Base-by-base conservation (phyloP, 1,140 invertebrate species). In the Camponotus pennsylvanicus region DNA sequence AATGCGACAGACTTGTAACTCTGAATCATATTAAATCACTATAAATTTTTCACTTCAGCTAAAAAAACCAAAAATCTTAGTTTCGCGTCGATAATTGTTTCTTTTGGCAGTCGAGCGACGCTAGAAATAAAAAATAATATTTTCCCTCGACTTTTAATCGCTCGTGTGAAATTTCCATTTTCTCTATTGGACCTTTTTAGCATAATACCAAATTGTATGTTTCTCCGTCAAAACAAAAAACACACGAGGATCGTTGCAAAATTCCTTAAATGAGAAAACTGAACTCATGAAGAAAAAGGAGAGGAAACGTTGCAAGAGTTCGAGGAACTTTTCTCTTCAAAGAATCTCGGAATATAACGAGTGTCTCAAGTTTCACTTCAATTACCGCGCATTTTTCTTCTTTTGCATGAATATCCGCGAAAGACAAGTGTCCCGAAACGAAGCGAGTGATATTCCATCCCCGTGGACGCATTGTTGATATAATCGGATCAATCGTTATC, bases 401-500 rank as follows among this genome's bases (percentile, higher is more conserved):
- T 40, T 83, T 49, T 63, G 40, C 55, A 61, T 73, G 67, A 55
- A 73, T 55, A 73, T 67, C 40, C 18, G 15, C 55, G 32, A 18
- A 11, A 59, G 37, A 27, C 15, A 59, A 37, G 52, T 18, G 49
- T 34, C 18, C n/a, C 15, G 61, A 49, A n/a, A 18, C 42, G 63
- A 3, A n/a, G 18, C 8, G 37, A 49, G 52, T 18, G 15, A 37
- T 18, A 32, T n/a, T 61, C 11, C 69, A 15, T 75, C 40, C 75
- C 5, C 11, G 55, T 64, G 40, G 1, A 32, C 45, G 49, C 13
- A n/a, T 34, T 15, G 49, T 70, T 80, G 55, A 73, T 83, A 63
- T 57, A 75, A 61, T 61, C 61, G 66, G 18, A 57, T 75, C 79
- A 83, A 83, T 83, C 79, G 73, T 61, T 83, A 83, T 82, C 79